Percentiles rank a stretch among this genome's conserved stretches.
Conservation (phyloP, 2,113 vertebrate species). For the Trichomycterus rosablanca region DNA sequence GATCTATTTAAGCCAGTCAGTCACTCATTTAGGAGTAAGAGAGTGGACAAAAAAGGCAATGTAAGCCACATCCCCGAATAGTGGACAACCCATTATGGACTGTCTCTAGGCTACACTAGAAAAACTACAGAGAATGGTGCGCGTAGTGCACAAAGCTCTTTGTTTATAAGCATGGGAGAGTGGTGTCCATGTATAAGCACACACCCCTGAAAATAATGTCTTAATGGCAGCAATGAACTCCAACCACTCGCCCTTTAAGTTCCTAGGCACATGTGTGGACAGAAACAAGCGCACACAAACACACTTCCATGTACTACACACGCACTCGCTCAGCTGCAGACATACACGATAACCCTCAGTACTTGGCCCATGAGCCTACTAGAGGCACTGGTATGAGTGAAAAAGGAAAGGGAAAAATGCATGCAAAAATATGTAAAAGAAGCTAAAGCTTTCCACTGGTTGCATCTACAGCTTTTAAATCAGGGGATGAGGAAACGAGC, state of each 20-base stretch:
- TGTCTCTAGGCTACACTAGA: slow-evolving; percentile 64
- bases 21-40: slow-evolving; percentile 71
- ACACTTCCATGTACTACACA: no score
- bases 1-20: slow-evolving; percentile 52
- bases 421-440: slow-evolving; percentile 49
- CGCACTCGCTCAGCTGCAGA: slow-evolving; percentile 27
- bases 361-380: slow-evolving; percentile 44
- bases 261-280: slow-evolving; percentile 76
- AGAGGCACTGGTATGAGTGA: slow-evolving; percentile 48
- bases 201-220: slow-evolving; percentile 69
- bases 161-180: slow-evolving; percentile 45
- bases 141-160: slow-evolving; percentile 69
- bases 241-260: slow-evolving; percentile 62
- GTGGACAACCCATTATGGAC: slow-evolving; percentile 60
- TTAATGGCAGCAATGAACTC: slow-evolving; percentile 65
- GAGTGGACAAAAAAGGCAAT: slow-evolving; percentile 73
- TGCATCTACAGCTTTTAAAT: slow-evolving; percentile 56
- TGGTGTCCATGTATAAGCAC: slow-evolving; percentile 25
- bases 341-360: slow-evolving; percentile 44
- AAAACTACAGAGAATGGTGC: slow-evolving; percentile 56
- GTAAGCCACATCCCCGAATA: slow-evolving; percentile 60
- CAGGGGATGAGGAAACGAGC: slow-evolving; percentile 63
- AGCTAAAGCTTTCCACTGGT: slow-evolving; percentile 58
- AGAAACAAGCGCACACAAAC: no score
- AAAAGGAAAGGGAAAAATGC: slow-evolving; percentile 13